Conservation (phyloP, 2,113 vertebrate genomes). For the Rhabdomys dilectus region DNA sequence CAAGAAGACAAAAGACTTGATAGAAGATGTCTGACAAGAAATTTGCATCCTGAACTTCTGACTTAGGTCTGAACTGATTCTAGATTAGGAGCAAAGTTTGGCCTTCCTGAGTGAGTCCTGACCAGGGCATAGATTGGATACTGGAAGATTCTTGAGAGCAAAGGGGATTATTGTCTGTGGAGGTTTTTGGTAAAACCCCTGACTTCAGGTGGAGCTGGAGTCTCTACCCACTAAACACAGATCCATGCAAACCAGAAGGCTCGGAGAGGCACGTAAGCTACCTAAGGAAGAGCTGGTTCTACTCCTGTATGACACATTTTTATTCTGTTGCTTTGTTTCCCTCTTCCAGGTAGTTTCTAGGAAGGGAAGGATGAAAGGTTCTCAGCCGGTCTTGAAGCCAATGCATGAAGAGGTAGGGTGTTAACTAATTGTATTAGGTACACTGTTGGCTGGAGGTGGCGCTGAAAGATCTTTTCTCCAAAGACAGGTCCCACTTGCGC, state of each 20-base stretch:
- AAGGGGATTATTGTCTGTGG: not conserved
- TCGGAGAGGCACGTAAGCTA: not conserved
- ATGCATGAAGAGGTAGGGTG: not conserved
- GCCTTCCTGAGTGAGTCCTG: not conserved
- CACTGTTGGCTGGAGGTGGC: not conserved
- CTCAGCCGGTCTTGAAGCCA: not conserved
- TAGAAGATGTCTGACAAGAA: not conserved
- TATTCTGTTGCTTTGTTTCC: not conserved
- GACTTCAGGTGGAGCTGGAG: not conserved
- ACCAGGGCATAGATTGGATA: not conserved
- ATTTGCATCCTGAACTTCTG: not conserved
- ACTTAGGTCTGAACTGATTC: not conserved
- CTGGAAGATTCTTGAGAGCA: not conserved
- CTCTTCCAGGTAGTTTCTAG: not conserved
- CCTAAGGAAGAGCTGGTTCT: not conserved
- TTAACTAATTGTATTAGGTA: not conserved
- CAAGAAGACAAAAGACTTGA: no score
- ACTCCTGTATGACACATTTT: not conserved
- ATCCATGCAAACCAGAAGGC: not conserved
- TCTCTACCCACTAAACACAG: not conserved
- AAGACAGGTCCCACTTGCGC: not conserved
- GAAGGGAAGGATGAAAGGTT: not conserved
- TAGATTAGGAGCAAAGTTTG: not conserved
- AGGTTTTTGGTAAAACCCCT: not conserved
- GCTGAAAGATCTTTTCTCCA: not conserved